Conservation (phyloP, 2,888 invertebrate species). For the Pyrocoelia pectoralis region DNA sequence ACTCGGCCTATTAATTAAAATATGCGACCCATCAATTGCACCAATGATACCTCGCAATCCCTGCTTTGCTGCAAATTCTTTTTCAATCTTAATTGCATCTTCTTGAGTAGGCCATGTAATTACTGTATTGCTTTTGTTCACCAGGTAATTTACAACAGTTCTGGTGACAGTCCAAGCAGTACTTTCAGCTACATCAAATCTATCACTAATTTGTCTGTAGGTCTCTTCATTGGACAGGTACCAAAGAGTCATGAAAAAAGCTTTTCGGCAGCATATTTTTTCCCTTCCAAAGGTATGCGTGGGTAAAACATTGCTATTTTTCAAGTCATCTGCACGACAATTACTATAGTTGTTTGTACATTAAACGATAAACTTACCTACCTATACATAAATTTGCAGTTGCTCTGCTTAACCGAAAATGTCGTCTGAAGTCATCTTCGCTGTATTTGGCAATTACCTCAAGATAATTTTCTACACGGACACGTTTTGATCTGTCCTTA, state of each 20-base stretch:
- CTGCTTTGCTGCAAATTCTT: conserved; percentile 1
- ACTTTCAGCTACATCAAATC: conserved; percentile 1
- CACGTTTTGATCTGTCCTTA: neutral
- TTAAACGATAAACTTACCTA: neutral
- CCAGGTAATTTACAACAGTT: neutral
- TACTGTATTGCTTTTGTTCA: neutral
- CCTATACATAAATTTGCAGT: neutral
- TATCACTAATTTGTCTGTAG: conserved; percentile 2
- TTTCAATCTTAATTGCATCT: neutral
- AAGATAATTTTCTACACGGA: neutral
- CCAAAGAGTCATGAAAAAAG: conserved; percentile 1
- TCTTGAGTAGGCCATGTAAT: neutral
- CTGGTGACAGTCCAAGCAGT: neutral
- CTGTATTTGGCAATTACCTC: neutral
- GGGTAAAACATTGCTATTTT: neutral
- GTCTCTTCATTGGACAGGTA: conserved; percentile 5
- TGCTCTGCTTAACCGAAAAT: conserved; percentile 6
- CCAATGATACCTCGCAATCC: neutral
- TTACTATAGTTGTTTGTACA: neutral
- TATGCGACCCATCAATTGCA: conserved; percentile 1
- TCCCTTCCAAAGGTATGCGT: neutral
- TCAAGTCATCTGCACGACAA: neutral
- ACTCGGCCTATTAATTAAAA: neutral
- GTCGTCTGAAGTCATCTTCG: neutral
- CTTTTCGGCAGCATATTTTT: neutral